Conservation (phyloP, 2,113 vertebrate genomes). For the Callocephalon fimbriatum region DNA sequence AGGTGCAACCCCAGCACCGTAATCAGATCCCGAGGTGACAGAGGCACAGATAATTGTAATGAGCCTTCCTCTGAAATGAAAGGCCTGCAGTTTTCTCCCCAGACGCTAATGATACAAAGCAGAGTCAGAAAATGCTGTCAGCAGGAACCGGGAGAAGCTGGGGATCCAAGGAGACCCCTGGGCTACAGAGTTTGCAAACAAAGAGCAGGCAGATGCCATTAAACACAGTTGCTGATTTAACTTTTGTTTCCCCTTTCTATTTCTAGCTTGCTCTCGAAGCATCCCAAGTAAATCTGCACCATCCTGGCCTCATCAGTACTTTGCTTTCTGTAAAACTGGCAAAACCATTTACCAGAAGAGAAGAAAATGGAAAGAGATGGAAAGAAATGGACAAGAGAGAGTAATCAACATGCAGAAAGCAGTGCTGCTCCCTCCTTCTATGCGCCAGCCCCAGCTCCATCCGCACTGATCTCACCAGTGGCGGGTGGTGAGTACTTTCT, state of each 20-base stretch:
- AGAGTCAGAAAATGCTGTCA: slow-evolving; percentile 24
- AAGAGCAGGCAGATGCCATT: neutral
- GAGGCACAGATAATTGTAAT: slow-evolving; percentile 27
- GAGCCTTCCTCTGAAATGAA: slow-evolving; percentile 21
- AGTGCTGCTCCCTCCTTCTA: neutral
- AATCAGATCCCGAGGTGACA: slow-evolving; percentile 53
- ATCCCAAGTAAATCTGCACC: neutral
- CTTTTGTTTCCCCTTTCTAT: neutral
- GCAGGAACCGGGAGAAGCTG: neutral
- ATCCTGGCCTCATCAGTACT: neutral
- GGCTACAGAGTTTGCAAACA: neutral
- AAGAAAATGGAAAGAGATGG: neutral
- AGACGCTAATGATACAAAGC: neutral
- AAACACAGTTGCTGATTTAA: neutral
- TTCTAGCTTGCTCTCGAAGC: neutral
- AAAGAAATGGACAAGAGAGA: neutral
- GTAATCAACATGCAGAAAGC: neutral
- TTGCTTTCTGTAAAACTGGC: neutral
- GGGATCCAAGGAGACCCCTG: neutral
- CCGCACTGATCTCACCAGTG: neutral
- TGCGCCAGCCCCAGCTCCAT: neutral
- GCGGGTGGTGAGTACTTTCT: neutral
- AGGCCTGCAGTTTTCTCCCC: slow-evolving; percentile 37
- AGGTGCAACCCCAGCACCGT: slow-evolving; percentile 35
- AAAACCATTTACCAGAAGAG: neutral